Percentiles rank a stretch among this genome's conserved stretches.
These are phyloP conservation scores for Geotrypetes seraphini DNA, from an alignment of 2,797 vertebrate genomes.

Conservation along the genomic window DNA sequence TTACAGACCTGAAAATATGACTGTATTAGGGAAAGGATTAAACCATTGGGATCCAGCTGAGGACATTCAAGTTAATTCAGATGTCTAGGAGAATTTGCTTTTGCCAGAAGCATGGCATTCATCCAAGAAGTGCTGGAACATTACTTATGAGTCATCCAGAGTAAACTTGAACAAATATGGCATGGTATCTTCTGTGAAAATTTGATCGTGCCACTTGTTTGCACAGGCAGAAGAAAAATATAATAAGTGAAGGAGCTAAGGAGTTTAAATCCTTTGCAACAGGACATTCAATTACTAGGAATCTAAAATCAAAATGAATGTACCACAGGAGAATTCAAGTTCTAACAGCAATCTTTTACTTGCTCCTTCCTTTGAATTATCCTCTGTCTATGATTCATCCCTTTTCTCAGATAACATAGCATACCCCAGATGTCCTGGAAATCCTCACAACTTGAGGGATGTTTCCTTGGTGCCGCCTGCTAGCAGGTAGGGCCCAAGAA, in stretches of 20 bases:
- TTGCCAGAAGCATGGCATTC: conserved; percentile 41
- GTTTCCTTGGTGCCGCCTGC: too few relatives aligned
- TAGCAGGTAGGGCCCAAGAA: too few relatives aligned
- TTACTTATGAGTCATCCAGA: conserved; percentile 49
- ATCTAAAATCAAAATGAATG: too few relatives aligned
- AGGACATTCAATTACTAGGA: too few relatives aligned
- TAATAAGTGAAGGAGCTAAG: conserved; percentile 39
- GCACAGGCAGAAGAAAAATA: too few relatives aligned
- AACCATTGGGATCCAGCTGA: conserved; percentile 23
- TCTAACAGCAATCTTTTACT: too few relatives aligned
- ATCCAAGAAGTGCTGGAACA: conserved; percentile 38
- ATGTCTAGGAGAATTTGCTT: conserved; percentile 42
- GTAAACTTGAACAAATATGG: conserved; percentile 62
- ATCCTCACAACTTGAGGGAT: too few relatives aligned
- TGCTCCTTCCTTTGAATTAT: too few relatives aligned
- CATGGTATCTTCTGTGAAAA: conserved; percentile 49
- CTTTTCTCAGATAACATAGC: too few relatives aligned
- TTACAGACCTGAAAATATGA: conserved; percentile 38
- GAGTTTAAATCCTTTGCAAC: conserved; percentile 14
- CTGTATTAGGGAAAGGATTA: conserved; percentile 62
- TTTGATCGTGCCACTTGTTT: conserved; percentile 21
- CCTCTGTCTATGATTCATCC: too few relatives aligned
- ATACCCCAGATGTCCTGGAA: too few relatives aligned
- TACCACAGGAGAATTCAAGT: too few relatives aligned
- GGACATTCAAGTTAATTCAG: conserved; percentile 43